Evolutionary conservation across 2,113 vertebrate species (phyloP), one percentile per base, ranked within the genome.

Genomic region (Tupaia tana): DNA sequence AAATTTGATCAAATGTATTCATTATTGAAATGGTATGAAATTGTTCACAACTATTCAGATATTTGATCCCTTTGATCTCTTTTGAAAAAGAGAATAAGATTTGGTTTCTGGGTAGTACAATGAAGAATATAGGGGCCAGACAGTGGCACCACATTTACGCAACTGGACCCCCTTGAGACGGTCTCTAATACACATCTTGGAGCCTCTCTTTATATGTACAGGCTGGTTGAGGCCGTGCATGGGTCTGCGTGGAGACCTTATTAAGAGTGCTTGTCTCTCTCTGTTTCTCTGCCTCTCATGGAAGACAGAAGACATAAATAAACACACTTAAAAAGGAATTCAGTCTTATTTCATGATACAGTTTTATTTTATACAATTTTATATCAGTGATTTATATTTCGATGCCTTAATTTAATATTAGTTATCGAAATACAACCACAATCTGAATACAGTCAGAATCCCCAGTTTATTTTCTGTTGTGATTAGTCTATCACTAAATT

Each of bases 361-460:
- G 52, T 90, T 91, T 92, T 71, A 77, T 56, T 92, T 88, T 85
- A 67, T 70, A 63, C 86, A 34, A 85, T 61, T 96, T 89, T 27
- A 71, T 56, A 56, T 79, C 22, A 90, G 43, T 82, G 14, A 66
- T n/a, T 20, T 93, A 7, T 63, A 52, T 69, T 82, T 63, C 79
- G 89, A 69, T 92, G 6, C 25, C 15, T 93, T 79, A 66, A 27
- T 89, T 97, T 97, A 91, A 94, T 83, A 74, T 29, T 79, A 63
- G 6, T 81, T 34, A 43, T 0, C 34, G 19, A 95, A 64, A 58
- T 59, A 66, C 0, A 83, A 0, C 70, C 71, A 77, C 8, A 79
- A 8, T 69, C 3, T 81, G 0, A n/a, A 64, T 29, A 77, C 0
- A 92, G 6, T 20, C 96, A 24, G 0, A 71, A 91, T 61, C 11